Evolutionary conservation across 2,797 vertebrate species (phyloP).

Genomic region (Phyllotis vaccarum): DNA sequence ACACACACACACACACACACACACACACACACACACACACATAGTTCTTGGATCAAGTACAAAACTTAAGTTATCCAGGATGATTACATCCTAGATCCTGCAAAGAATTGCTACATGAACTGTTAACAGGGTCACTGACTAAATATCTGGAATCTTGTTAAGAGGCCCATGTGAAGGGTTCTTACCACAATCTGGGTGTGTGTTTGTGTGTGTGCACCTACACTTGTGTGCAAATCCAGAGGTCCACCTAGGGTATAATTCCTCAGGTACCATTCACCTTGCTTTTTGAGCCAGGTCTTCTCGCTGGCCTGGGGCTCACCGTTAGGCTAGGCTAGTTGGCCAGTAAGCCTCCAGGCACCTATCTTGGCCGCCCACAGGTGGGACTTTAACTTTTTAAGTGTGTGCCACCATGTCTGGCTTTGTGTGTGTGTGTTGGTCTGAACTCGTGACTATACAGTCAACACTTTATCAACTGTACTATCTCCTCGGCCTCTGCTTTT

Average conservation of each 20-base stretch:
- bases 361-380: too few species aligned
- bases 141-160: not conserved
- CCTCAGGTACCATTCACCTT: not conserved
- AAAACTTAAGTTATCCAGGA: not conserved
- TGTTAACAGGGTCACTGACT: not conserved
- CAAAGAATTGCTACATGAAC: too few species aligned
- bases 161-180: not conserved
- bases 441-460: not conserved
- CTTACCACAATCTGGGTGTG: not conserved
- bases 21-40: not conserved
- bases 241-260: not conserved
- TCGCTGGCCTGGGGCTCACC: not conserved
- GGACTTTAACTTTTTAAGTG: too few species aligned
- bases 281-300: not conserved
- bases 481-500: not conserved
- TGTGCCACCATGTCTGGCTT: not conserved
- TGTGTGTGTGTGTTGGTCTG: not conserved
- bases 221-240: not conserved
- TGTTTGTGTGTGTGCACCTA: not conserved
- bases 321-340: not conserved
- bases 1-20: not conserved
- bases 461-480: not conserved
- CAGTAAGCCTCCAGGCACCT: not conserved
- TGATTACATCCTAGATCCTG: not conserved
- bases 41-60: not conserved